Evolutionary conservation across 2,113 vertebrate genomes (phyloP).

Genomic region (Oreocharis arfaki): DNA sequence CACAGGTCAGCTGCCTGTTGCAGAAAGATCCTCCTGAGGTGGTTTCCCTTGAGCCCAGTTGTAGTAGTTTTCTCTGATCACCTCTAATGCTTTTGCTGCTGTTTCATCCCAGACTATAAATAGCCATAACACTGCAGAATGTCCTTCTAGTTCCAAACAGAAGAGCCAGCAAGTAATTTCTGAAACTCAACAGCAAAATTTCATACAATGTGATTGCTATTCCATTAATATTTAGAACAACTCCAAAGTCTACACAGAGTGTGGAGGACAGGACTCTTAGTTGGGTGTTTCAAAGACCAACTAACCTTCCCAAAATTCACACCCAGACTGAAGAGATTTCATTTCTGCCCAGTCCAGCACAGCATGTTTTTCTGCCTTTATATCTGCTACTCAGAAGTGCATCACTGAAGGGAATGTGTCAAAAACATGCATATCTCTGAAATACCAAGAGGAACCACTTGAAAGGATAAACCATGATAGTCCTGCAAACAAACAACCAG

Average conservation of each 20-base stretch:
- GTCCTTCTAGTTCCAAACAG: not conserved
- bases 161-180: not conserved
- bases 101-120: not conserved
- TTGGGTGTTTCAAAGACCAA: not conserved
- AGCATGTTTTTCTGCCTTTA: not conserved
- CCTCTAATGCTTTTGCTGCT: not conserved
- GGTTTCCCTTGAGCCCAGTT: not conserved
- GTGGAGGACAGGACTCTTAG: not conserved
- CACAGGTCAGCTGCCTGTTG: not conserved
- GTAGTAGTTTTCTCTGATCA: not conserved
- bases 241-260: not conserved
- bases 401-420: not conserved
- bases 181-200: not conserved
- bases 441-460: not conserved
- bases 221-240: not conserved
- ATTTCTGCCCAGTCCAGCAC: not conserved
- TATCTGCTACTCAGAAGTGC: not conserved
- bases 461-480: not conserved
- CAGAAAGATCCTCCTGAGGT: not conserved
- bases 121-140: not conserved
- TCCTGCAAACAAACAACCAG: not conserved
- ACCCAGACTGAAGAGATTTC: not conserved
- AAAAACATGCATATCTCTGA: not conserved
- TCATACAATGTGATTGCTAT: not conserved
- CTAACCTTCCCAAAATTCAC: not conserved